Conservation (phyloP, 2,113 vertebrate species). For the Nanger granti region DNA sequence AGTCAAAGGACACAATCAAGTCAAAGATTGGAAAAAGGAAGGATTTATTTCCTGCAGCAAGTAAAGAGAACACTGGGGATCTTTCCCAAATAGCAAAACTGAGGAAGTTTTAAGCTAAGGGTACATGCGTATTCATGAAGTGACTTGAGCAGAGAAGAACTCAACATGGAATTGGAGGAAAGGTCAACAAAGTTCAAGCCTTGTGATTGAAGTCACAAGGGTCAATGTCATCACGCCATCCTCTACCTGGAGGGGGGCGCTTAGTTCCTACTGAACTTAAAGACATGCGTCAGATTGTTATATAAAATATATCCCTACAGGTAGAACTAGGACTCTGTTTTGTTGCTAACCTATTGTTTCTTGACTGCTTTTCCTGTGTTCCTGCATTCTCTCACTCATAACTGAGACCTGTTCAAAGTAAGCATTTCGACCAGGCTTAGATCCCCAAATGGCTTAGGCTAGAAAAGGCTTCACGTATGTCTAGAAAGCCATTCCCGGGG, state of each 20-base stretch:
- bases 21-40: not conserved
- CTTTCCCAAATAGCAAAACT: not conserved
- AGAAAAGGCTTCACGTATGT: not conserved
- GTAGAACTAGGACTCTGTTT: not conserved
- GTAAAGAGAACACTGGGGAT: not conserved
- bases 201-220: not conserved
- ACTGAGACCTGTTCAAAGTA: not conserved
- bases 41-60: not conserved
- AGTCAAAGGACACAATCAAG: not conserved
- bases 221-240: not conserved
- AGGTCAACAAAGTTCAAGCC: not conserved
- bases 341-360: not conserved
- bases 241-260: not conserved
- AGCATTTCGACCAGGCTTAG: not conserved
- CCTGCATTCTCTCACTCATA: not conserved
- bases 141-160: not conserved
- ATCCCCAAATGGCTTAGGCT: not conserved
- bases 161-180: not conserved
- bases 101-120: not conserved
- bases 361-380: not conserved
- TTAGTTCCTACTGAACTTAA: not conserved
- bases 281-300: not conserved
- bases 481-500: not conserved
- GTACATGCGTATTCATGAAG: not conserved
- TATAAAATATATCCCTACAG: not conserved